Conservation (phyloP, 1,140 invertebrate species). For the Drosophila sechellia region DNA sequence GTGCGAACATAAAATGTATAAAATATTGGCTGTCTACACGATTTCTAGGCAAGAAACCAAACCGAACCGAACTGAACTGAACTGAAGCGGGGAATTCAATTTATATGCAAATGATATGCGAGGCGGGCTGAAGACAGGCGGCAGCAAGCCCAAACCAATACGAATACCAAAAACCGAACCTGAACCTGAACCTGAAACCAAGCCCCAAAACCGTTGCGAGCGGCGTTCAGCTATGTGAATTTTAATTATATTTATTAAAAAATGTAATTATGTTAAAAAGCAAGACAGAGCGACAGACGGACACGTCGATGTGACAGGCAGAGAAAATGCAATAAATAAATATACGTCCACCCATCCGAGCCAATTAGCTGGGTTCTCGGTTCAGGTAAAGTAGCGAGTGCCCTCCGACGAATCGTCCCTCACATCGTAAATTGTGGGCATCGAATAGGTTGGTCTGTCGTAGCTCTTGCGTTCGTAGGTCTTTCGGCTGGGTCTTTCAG, state of each 20-base stretch:
- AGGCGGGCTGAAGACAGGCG: slow-evolving; percentile 57
- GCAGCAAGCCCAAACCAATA: slow-evolving; percentile 8
- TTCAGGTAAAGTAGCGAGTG: slow-evolving; percentile 61
- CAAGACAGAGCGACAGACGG: not conserved
- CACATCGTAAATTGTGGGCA: slow-evolving; percentile 45
- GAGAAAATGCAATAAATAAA: slow-evolving; percentile 45
- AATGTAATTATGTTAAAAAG: slow-evolving; percentile 65
- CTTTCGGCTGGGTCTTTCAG: slow-evolving; percentile 14
- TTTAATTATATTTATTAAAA: slow-evolving; percentile 80
- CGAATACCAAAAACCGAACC: not conserved
- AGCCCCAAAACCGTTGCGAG: not conserved
- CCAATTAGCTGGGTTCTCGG: slow-evolving; percentile 18
- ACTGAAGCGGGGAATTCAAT: slow-evolving; percentile 68
- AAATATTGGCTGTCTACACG: slow-evolving; percentile 75
- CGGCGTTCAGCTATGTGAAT: slow-evolving; percentile 46
- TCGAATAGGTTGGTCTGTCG: not conserved
- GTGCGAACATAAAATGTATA: slow-evolving; percentile 69
- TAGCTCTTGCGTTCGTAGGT: slow-evolving; percentile 19
- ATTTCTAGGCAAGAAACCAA: slow-evolving; percentile 38
- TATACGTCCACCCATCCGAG: slow-evolving; percentile 20
- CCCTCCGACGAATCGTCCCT: slow-evolving; percentile 56
- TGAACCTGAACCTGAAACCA: slow-evolving; percentile 1
- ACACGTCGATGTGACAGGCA: not conserved
- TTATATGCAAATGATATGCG: slow-evolving; percentile 81
- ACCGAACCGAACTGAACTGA: slow-evolving; percentile 38